Conservation (phyloP, 2,113 vertebrate species). For the Epinephelus fuscoguttatus region DNA sequence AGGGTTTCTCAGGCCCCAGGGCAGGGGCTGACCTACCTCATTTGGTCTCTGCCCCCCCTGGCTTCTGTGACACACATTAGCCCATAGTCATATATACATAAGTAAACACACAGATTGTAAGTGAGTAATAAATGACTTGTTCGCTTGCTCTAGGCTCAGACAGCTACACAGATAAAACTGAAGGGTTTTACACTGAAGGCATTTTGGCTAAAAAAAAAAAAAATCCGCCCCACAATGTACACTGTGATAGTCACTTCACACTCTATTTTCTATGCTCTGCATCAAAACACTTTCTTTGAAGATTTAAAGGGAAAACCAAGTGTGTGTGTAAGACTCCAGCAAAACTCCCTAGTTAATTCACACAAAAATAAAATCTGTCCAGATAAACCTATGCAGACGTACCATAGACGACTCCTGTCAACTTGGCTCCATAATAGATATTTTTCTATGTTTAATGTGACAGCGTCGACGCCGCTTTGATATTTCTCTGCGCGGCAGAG, state of each 20-base stretch:
- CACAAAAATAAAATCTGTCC: not conserved
- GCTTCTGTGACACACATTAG: slow-evolving; percentile 30
- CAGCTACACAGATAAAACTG: slow-evolving; percentile 2
- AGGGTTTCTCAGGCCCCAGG: slow-evolving; percentile 41
- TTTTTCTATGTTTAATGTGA: slow-evolving; percentile 54
- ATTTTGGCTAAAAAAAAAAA: not conserved
- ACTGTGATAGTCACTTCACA: slow-evolving; percentile 10
- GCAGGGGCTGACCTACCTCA: slow-evolving; percentile 46
- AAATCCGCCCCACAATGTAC: not conserved
- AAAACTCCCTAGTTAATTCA: slow-evolving; percentile 17
- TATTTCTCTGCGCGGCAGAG: slow-evolving; percentile 31
- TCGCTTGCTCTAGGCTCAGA: not conserved
- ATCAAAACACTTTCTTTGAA: slow-evolving; percentile 4
- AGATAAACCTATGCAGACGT: slow-evolving; percentile 10
- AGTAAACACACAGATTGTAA: slow-evolving; percentile 28
- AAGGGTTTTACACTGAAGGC: slow-evolving; percentile 7
- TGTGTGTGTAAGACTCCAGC: not conserved
- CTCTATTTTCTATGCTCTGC: not conserved
- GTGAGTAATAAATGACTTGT: slow-evolving; percentile 18
- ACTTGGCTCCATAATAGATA: slow-evolving; percentile 32
- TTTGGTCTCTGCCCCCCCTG: slow-evolving; percentile 29
- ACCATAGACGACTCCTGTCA: slow-evolving; percentile 37
- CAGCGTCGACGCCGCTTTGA: slow-evolving; percentile 42
- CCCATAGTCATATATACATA: not conserved
- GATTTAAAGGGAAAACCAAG: slow-evolving; percentile 16